These are phyloP conservation scores for Parelbella ahira DNA, from an alignment of 2,888 invertebrate species.

Conservation along the genomic window DNA sequence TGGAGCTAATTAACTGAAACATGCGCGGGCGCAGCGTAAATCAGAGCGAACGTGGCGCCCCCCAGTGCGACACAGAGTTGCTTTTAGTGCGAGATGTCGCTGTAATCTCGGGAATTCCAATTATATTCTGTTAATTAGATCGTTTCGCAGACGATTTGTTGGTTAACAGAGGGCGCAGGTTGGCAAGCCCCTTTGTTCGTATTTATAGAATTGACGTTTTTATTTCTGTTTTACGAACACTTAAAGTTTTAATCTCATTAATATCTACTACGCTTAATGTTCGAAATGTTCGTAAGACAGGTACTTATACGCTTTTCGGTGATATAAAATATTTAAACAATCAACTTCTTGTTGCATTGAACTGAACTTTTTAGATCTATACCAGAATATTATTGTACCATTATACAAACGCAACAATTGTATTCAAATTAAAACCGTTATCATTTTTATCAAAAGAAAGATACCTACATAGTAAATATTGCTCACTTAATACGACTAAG, in stretches of 20 bases:
- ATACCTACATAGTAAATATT: too few species aligned
- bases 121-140: conserved; percentile 51
- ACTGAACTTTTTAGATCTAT: too few species aligned
- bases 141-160: conserved; percentile 31
- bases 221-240: neutral
- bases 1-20: conserved; percentile 71
- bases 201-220: conserved; percentile 26
- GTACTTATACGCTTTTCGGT: too few species aligned
- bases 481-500: too few species aligned
- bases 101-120: conserved; percentile 71
- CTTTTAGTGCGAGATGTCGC: conserved; percentile 70
- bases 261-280: too few species aligned
- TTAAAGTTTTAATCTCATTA: neutral
- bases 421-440: too few species aligned
- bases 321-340: too few species aligned
- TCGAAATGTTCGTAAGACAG: too few species aligned
- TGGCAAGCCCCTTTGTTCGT: conserved; percentile 22
- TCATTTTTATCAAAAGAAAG: too few species aligned
- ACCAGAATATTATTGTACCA: too few species aligned
- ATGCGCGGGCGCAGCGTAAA: conserved; percentile 69
- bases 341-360: too few species aligned
- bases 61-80: conserved; percentile 61
- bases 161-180: conserved; percentile 21
- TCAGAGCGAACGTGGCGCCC: conserved; percentile 51
- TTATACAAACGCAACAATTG: too few species aligned